Evolutionary conservation across 2,888 invertebrate species (phyloP).

Genomic region (Phlogophora meticulosa): DNA sequence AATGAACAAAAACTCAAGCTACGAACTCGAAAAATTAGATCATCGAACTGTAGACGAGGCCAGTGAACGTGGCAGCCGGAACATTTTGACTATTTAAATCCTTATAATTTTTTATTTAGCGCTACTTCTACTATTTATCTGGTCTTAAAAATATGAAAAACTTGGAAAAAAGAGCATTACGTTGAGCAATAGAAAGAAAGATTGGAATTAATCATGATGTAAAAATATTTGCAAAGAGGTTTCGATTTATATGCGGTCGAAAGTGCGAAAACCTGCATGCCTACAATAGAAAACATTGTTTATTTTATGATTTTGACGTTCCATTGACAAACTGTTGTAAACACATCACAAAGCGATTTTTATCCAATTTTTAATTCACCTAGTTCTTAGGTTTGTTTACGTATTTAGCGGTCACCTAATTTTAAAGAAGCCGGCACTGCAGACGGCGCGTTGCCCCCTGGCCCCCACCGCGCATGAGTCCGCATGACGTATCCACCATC

Average conservation of each 20-base stretch:
- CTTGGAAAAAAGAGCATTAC: background rate
- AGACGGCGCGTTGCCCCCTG: constrained; percentile 81
- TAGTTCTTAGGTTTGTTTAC: constrained; percentile 59
- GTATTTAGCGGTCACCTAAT: constrained; percentile 74
- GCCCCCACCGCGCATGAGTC: constrained; percentile 77
- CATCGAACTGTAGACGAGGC: constrained; percentile 86
- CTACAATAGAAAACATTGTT: constrained; percentile 18
- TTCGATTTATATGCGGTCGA: background rate
- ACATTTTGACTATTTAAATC: constrained; percentile 61
- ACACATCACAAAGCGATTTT: constrained; percentile 25
- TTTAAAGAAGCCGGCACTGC: constrained; percentile 71
- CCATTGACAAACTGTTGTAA: constrained; percentile 55
- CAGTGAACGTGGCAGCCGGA: constrained; percentile 78
- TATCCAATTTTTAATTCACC: constrained; percentile 34
- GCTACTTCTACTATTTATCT: background rate
- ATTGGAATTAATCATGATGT: background rate
- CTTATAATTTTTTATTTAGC: constrained; percentile 20
- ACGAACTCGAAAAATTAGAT: constrained; percentile 85
- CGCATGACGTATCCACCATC: constrained; percentile 69
- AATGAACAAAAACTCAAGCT: constrained; percentile 81
- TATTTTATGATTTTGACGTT: constrained; percentile 46
- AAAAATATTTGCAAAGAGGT: background rate
- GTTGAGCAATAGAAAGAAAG: background rate
- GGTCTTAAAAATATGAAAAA: background rate
- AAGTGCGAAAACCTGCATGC: constrained; percentile 35